phyloP scores from a whole-genome alignment of 2,888 invertebrate genomes.

The Ligdia adustata region DNA sequence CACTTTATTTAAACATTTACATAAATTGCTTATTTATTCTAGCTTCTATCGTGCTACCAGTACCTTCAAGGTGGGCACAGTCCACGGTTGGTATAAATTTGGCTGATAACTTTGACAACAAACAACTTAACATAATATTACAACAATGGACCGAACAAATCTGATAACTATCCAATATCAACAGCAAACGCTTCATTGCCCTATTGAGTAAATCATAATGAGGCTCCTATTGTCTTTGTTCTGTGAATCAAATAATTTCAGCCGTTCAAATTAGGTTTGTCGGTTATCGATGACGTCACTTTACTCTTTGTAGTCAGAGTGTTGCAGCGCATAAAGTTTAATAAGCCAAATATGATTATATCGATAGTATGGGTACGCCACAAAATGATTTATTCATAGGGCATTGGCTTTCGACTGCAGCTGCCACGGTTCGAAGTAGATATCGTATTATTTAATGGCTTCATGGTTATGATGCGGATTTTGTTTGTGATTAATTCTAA shows the following conservation, averaged over 20 bases:
- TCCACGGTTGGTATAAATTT: not conserved
- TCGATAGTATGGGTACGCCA: not conserved
- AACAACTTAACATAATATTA: too few relatives aligned
- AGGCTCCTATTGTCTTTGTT: constrained; percentile 24
- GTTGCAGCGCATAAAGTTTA: not conserved
- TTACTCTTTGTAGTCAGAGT: not conserved
- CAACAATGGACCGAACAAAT: not conserved
- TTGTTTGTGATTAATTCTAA: too few relatives aligned
- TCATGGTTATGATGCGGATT: too few relatives aligned
- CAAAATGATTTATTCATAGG: too few relatives aligned
- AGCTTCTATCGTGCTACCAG: not conserved
- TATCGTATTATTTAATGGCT: too few relatives aligned
- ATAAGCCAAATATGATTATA: not conserved
- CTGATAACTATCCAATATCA: constrained; percentile 11
- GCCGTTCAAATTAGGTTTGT: not conserved
- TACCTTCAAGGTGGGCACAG: not conserved
- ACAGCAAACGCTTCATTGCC: constrained; percentile 8
- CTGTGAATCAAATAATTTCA: constrained; percentile 6
- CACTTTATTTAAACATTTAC: too few relatives aligned
- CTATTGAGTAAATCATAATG: constrained; percentile 1
- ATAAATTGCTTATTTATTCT: too few relatives aligned
- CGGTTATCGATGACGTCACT: not conserved
- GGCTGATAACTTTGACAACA: too few relatives aligned
- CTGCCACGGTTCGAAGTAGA: not conserved
- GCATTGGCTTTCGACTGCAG: too few relatives aligned